Evolutionary conservation across 2,888 invertebrate species (phyloP).

Genomic region (Pseudeuparius sepicola): DNA sequence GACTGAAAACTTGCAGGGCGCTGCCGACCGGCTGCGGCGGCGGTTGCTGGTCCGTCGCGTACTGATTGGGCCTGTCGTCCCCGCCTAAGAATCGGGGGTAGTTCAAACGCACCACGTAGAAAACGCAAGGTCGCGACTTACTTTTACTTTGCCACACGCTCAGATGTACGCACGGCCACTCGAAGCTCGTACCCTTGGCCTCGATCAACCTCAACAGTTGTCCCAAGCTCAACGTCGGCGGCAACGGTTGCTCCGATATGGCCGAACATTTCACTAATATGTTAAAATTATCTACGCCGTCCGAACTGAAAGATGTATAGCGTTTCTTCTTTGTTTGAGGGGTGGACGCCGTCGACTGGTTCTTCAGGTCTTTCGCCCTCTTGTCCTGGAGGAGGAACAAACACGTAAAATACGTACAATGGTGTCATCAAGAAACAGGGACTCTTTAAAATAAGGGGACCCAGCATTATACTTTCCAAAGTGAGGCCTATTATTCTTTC

Average conservation of each 20-base stretch:
- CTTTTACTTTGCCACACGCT: slow-evolving; percentile 36
- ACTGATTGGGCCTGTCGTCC: slow-evolving; percentile 1
- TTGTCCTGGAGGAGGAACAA: slow-evolving; percentile 91
- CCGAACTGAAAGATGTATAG: slow-evolving; percentile 21
- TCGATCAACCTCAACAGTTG: slow-evolving; percentile 37
- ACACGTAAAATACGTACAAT: too few species aligned
- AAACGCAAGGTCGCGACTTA: slow-evolving; percentile 21
- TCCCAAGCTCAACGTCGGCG: slow-evolving; percentile 35
- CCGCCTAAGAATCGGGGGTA: slow-evolving; percentile 1
- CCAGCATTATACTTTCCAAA: too few species aligned
- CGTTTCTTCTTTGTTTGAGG: slow-evolving; percentile 37
- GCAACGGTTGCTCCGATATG: slow-evolving; percentile 34
- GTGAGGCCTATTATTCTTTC: too few species aligned
- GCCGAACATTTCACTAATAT: slow-evolving; percentile 34
- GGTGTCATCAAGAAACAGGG: too few species aligned
- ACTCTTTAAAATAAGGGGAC: too few species aligned
- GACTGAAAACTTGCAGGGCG: slow-evolving; percentile 77
- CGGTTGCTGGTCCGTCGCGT: slow-evolving; percentile 20
- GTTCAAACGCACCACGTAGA: not conserved
- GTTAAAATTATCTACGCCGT: slow-evolving; percentile 33
- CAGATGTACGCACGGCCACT: slow-evolving; percentile 39
- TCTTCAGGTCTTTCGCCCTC: slow-evolving; percentile 72
- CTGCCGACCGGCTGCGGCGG: slow-evolving; percentile 37
- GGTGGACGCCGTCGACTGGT: slow-evolving; percentile 41
- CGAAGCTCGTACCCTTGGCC: slow-evolving; percentile 31